Base-by-base conservation (phyloP, 2,113 vertebrate genomes). In the Tychaedon coryphoeus region DNA sequence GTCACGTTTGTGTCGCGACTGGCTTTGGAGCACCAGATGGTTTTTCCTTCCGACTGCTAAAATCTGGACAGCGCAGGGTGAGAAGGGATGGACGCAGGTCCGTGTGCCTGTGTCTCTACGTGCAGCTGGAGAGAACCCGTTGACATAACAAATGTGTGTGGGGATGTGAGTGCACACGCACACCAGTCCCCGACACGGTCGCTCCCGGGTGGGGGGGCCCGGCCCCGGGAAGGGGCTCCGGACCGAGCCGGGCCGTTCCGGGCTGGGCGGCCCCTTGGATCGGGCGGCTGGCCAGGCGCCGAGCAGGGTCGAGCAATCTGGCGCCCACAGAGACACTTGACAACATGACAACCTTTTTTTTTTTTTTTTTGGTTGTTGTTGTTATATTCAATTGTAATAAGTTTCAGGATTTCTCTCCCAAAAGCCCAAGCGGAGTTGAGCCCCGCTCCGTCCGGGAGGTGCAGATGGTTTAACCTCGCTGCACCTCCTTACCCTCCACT, bases 121-220 rank as follows among this genome's bases (percentile, higher is more conserved):
- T 31, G 60, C 65, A n/a, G 65, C 76, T 58, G 81, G 28, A 69
- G 75, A 28, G 77, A 10, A 0, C 7, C 15, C 38, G 0, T 20
- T 34, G 81, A 20, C 57, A 40, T 2, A 45, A 31, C 3, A 60
- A 43, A 89, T 6, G 36, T 40, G 50, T 5, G 13, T 7, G 79
- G 18, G 48, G 19, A 22, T 40, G 64, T 5, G 83, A 16, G n/a
- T 6, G 12, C 58, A 54, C 51, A 42, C 3, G 8, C 75, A 70
- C 58, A 10, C 1, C 70, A 33, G 47, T 23, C 38, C 50, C 8
- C 20, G 34, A 9, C 6, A 11, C 12, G 1, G 28, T 2, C 6
- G 3, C 13, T 34, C 28, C 33, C 11, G 16, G 4, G 5, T 7
- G 28, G 8, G n/a, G 29, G n/a, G 1, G 11, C 9, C 17, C 16